These are phyloP conservation scores for Silurus glanis DNA, from an alignment of 2,113 vertebrate genomes.

Conservation along the genomic window DNA sequence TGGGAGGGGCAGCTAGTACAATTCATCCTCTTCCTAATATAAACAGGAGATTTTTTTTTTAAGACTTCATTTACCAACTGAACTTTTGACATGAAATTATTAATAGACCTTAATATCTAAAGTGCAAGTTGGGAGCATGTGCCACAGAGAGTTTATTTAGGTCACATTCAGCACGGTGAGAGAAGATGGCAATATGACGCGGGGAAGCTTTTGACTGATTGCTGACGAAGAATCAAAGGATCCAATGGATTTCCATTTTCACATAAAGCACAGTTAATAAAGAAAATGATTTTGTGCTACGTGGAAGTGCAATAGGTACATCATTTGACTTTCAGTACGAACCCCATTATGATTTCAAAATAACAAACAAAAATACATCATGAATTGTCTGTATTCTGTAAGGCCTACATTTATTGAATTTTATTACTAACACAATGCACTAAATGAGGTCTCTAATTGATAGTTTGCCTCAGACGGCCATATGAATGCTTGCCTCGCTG, in stretches of 20 bases:
- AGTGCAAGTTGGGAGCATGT: neutral
- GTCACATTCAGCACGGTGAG: constrained; percentile 22
- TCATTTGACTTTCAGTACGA: neutral
- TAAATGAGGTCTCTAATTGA: neutral
- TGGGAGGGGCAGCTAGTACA: neutral
- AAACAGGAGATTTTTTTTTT: constrained; percentile 15
- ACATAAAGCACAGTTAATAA: neutral
- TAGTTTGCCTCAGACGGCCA: neutral
- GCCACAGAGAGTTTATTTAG: constrained; percentile 24
- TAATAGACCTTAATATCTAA: constrained; percentile 11
- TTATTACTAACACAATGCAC: neutral
- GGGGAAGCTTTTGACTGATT: neutral
- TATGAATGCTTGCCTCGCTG: neutral
- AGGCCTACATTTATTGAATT: neutral
- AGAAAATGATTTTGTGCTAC: neutral
- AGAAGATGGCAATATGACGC: constrained; percentile 9
- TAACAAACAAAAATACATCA: neutral
- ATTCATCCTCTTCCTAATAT: neutral
- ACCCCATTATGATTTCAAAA: neutral
- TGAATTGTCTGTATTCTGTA: neutral
- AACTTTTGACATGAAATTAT: constrained; percentile 35
- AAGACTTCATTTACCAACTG: constrained; percentile 35
- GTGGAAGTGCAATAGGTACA: neutral
- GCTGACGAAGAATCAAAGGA: neutral
- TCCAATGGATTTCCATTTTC: neutral